Conservation (phyloP, 2,113 vertebrate species). For the Pelobates fuscus region DNA sequence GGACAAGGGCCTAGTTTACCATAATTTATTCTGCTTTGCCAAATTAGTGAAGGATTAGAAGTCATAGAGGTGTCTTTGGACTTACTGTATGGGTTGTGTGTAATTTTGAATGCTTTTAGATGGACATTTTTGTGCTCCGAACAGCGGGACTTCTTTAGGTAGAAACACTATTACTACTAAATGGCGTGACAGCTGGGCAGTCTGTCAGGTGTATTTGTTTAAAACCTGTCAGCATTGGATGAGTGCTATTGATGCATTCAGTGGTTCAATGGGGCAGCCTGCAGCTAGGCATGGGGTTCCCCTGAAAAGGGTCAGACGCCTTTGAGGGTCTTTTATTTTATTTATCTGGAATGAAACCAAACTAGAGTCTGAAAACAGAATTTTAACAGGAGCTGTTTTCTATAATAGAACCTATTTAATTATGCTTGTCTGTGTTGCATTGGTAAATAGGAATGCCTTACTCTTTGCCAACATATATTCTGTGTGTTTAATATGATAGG, state of each 20-base stretch:
- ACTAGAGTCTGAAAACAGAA: conserved; percentile 39
- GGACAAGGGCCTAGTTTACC: conserved; percentile 9
- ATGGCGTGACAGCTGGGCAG: conserved; percentile 47
- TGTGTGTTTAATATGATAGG: no score
- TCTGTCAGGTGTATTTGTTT: conserved; percentile 51
- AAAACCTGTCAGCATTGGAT: conserved; percentile 46
- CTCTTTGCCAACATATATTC: neutral
- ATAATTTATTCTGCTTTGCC: conserved; percentile 43
- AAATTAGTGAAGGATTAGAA: conserved; percentile 47
- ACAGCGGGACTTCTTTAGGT: conserved; percentile 44
- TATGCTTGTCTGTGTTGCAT: conserved; percentile 8
- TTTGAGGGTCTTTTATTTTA: conserved; percentile 45
- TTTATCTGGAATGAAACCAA: conserved; percentile 44
- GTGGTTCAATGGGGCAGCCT: conserved; percentile 40
- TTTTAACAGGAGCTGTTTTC: conserved; percentile 32
- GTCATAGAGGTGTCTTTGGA: conserved; percentile 37
- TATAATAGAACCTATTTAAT: conserved; percentile 27
- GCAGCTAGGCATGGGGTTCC: conserved; percentile 40
- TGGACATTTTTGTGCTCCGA: conserved; percentile 42
- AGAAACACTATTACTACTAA: conserved; percentile 41
- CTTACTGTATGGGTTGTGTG: conserved; percentile 43
- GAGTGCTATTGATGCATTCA: conserved; percentile 45
- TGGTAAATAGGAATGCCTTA: conserved; percentile 9
- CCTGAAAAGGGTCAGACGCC: conserved; percentile 43
- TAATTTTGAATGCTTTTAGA: conserved; percentile 50